Base-by-base conservation (phyloP, 2,113 vertebrate genomes). In the Channa maculata region DNA sequence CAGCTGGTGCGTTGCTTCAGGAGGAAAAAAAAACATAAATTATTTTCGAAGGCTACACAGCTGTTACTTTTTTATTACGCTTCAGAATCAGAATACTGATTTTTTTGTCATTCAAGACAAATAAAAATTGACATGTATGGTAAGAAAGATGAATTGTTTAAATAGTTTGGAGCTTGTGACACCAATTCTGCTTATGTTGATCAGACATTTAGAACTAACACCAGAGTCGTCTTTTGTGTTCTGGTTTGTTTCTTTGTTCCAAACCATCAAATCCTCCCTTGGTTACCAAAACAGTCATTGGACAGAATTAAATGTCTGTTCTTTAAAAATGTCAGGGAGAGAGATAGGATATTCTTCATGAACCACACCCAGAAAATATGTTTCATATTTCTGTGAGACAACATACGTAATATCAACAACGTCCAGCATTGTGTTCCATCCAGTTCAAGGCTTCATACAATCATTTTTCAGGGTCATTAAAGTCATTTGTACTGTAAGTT, bases 1-100 rank as follows among this genome's bases (percentile, higher is more conserved):
- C 72, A 74, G 60, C 79, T 82, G 68, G 66, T 82, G 57, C 61
- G 65, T 53, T 61, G n/a, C 44, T 54, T n/a, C 8, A 60, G 46
- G 55, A 24, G 6, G 44, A 43, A 48, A 61, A 34, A n/a, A 37
- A 24, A 24, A 24, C n/a, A 61, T 12, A 55, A 48, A 59, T 55
- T 71, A 7, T 55, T 63, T 9, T 5, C 8, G 43, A 46, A 55
- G 49, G 61, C 33, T 7, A 80, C 66, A 55, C 77, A 79, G 75
- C 66, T 65, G 75, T 72, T 53, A 13, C 55, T 37, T 70, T 63
- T 6, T 9, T 15, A 0, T 58, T 37, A 12, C 3, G 36, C 83
- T 71, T 34, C 58, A 46, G 58, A 13, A 75, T 67, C 38, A 68
- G n/a, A n/a, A 34, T 59, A 24, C 14, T 9, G 43, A 41, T 6